Conservation (phyloP, 1,140 invertebrate genomes). For the Trichonephila clavipes region DNA sequence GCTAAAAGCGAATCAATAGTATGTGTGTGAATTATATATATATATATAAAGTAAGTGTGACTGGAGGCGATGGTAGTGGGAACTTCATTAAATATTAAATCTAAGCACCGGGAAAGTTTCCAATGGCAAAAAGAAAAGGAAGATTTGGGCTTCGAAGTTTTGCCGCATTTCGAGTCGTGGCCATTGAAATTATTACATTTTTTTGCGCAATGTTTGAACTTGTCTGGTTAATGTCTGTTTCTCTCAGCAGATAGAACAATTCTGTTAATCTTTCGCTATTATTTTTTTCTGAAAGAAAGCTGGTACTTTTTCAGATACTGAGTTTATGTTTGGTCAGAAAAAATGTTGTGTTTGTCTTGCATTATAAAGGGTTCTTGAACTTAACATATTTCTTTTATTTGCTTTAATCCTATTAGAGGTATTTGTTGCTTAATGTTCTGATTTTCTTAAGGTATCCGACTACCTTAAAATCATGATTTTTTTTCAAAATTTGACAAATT, state of each 20-base stretch:
- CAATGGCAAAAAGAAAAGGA: background rate
- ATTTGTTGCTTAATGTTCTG: no score
- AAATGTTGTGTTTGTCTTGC: no score
- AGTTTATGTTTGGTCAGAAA: no score
- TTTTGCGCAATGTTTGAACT: background rate
- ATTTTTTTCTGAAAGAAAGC: no score
- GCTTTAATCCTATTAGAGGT: no score
- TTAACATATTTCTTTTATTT: no score
- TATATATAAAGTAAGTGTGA: slow-evolving; percentile 5
- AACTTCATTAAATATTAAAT: slow-evolving; percentile 7
- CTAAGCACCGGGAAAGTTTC: background rate
- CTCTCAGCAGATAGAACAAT: background rate
- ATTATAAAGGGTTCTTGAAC: no score
- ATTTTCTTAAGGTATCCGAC: no score
- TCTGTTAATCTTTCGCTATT: background rate
- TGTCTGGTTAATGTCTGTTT: background rate
- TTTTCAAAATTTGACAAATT: no score
- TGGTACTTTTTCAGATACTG: no score
- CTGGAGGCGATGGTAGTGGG: background rate
- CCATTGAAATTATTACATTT: background rate
- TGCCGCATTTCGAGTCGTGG: background rate
- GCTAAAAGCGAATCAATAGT: background rate
- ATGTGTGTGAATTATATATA: background rate
- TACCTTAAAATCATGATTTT: no score
- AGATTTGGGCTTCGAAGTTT: background rate